Conservation (phyloP, 2,888 invertebrate genomes). For the Sturmia bella region DNA sequence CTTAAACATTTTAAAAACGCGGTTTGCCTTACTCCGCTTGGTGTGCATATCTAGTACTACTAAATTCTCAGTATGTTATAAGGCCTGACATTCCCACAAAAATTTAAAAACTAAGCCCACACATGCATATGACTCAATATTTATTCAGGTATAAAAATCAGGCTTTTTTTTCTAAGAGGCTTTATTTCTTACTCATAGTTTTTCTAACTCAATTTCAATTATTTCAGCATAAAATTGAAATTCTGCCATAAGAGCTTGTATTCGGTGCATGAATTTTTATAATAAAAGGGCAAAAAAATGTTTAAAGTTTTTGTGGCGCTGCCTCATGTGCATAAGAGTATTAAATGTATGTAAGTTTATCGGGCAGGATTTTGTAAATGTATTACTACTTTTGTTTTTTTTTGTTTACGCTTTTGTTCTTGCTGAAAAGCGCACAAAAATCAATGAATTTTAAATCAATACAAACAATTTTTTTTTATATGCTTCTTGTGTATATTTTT, state of each 20-base stretch:
- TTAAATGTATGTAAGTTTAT: conserved; percentile 1
- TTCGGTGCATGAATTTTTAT: too few species aligned
- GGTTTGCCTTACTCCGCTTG: too few species aligned
- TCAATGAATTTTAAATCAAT: conserved; percentile 67
- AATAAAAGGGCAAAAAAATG: conserved; percentile 7
- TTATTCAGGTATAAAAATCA: neutral
- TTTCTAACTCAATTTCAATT: too few species aligned
- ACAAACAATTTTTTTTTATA: conserved; percentile 23
- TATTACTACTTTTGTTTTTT: neutral
- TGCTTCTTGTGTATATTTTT: neutral
- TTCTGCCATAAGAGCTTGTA: neutral
- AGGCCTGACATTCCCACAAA: too few species aligned
- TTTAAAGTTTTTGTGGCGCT: conserved; percentile 27
- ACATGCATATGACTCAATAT: neutral
- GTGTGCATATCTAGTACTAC: too few species aligned
- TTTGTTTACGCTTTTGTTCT: neutral
- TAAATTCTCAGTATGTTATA: too few species aligned
- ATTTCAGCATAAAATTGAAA: too few species aligned
- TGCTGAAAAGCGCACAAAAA: conserved; percentile 49
- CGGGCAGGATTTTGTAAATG: conserved; percentile 7
- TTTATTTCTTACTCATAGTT: too few species aligned
- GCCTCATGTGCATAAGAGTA: conserved; percentile 11
- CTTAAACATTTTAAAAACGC: too few species aligned
- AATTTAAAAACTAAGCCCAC: neutral
- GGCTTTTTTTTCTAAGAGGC: too few species aligned